These are phyloP conservation scores for Vidua chalybeata DNA, from an alignment of 2,113 vertebrate genomes.

Conservation along the genomic window DNA sequence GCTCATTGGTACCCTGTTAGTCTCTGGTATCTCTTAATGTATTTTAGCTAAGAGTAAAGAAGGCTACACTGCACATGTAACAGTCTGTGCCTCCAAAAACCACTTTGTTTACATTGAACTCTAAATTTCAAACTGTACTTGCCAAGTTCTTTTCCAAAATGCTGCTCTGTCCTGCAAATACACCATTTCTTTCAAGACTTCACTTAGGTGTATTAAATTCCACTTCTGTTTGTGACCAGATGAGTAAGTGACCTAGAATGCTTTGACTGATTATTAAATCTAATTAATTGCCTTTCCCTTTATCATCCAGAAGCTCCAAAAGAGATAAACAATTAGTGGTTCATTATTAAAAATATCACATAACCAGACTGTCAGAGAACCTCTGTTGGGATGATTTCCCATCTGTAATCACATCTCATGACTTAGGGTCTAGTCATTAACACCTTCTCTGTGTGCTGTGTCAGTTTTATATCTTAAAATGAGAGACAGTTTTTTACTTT, in stretches of 20 bases:
- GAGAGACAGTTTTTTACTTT: not conserved
- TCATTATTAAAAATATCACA: not conserved
- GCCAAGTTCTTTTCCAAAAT: not conserved
- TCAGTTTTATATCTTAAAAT: not conserved
- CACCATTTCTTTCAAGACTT: not conserved
- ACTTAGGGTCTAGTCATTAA: not conserved
- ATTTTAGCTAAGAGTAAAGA: not conserved
- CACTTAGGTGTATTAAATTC: not conserved
- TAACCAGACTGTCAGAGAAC: not conserved
- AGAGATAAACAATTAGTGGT: not conserved
- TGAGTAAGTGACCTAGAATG: conserved; percentile 16
- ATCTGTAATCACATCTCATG: not conserved
- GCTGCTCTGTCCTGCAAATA: not conserved
- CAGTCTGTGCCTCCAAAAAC: not conserved
- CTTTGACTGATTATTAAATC: not conserved
- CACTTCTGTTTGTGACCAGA: not conserved
- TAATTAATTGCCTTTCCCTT: conserved; percentile 14
- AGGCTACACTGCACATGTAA: not conserved
- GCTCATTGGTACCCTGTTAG: not conserved
- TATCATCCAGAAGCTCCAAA: not conserved
- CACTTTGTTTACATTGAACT: not conserved
- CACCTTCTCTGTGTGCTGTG: not conserved
- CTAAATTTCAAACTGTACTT: not conserved
- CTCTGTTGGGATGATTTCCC: not conserved
- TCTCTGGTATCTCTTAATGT: not conserved